Evolutionary conservation across 2,113 vertebrate genomes (phyloP).

Genomic region (Physeter macrocephalus): DNA sequence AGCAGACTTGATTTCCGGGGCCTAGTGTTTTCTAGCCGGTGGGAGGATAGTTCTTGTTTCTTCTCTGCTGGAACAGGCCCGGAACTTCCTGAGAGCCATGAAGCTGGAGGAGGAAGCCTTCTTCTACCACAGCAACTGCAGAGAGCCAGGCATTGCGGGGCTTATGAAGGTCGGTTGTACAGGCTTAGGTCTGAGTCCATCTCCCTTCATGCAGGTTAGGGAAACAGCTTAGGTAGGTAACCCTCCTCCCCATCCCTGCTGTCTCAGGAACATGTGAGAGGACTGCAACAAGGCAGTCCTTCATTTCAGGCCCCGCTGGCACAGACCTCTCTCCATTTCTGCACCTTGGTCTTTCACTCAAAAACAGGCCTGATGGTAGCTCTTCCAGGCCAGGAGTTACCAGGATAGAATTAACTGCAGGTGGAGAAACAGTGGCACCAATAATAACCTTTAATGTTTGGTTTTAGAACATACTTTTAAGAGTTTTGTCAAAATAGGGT

Average conservation of each 20-base stretch:
- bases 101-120: conserved; percentile 90
- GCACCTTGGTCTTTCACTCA: background rate
- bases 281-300: background rate
- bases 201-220: background rate
- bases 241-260: too few species aligned
- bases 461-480: background rate
- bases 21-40: background rate
- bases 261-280: background rate
- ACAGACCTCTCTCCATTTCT: background rate
- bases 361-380: background rate
- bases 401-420: background rate
- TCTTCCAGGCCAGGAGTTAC: background rate
- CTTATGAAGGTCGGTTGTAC: conserved; percentile 86
- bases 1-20: background rate
- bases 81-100: conserved; percentile 96
- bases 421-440: background rate
- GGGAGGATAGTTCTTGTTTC: background rate
- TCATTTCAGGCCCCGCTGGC: background rate
- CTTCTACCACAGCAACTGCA: conserved; percentile 99
- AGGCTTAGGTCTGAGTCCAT: background rate
- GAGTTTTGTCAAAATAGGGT: background rate
- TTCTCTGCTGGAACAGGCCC: conserved; percentile 82
- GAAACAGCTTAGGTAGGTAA: background rate
- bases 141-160: conserved; percentile 92
- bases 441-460: background rate